Base-by-base conservation (phyloP, 2,888 invertebrate species). In the Acanthacorydalis orientalis region DNA sequence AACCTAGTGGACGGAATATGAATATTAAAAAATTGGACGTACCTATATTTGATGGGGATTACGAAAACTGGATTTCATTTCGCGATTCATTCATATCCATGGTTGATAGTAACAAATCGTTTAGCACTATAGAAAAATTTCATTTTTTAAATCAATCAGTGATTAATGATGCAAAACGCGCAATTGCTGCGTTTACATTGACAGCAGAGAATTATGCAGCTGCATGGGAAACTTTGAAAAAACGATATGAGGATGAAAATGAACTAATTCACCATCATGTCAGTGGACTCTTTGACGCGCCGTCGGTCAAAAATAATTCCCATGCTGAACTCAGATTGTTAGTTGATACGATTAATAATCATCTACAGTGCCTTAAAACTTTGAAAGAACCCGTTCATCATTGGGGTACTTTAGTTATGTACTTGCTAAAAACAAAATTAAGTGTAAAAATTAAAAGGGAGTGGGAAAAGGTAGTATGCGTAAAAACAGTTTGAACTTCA, bases 101-200 rank as follows among this genome's bases (percentile, higher is more conserved):
- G n/a, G 16, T 42, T 23, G 14, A 42, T 16, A 8, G 16, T 16
- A 42, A 42, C 16, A 42, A 12, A 42, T n/a, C 14, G n/a, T 16
- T 42, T 15, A 42, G n/a, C n/a, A 42, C 12, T 16, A 23, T 42
- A 16, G 14, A 42, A 23, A 42, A 42, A 42, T 42, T 42, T 42
- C 23, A 42, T 42, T 42, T 15, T 42, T 23, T 42, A 16, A 14
- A 42, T 15, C 14, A n/a, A n/a, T 14, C 42, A n/a, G n/a, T 42
- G 7, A 23, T 16, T 16, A 16, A 16, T 15, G 15, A 15, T n/a
- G 42, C 42, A 23, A 23, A n/a, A n/a, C n/a, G 23, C n/a, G 23
- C 23, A 42, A 14, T 42, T 16, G 14, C 12, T 11, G 11, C 12
- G 15, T 15, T 16, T 15, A 16, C 11, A 11, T 14, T 16, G 15